Percentiles rank a stretch among this genome's conserved stretches.
These are phyloP conservation scores for Melinopterus prodromus DNA, from an alignment of 2,888 invertebrate species.

Conservation along the genomic window DNA sequence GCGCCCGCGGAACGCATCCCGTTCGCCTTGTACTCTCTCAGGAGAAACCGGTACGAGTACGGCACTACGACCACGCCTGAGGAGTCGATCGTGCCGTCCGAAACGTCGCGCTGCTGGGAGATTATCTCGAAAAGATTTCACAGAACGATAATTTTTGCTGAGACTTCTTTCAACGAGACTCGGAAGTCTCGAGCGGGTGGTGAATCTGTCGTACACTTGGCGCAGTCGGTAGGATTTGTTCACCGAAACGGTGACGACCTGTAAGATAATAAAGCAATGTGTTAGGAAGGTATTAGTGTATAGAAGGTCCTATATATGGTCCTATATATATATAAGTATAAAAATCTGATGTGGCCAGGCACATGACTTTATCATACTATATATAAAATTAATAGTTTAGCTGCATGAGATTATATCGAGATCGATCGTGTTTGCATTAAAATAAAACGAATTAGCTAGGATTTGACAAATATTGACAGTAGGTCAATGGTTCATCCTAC, in stretches of 20 bases:
- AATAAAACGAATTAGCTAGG: too few relatives aligned
- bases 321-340: too few relatives aligned
- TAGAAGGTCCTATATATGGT: too few relatives aligned
- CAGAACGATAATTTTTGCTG: background rate
- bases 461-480: too few relatives aligned
- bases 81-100: conserved; percentile 16
- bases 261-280: background rate
- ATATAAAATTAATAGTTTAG: too few relatives aligned
- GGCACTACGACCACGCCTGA: conserved; percentile 40
- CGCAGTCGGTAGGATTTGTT: background rate
- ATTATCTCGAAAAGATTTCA: background rate
- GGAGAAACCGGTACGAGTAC: conserved; percentile 41
- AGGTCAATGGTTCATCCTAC: too few relatives aligned
- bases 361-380: too few relatives aligned
- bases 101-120: background rate
- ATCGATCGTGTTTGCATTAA: too few relatives aligned
- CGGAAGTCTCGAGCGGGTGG: background rate
- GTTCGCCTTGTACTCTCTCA: conserved; percentile 35
- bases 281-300: too few relatives aligned
- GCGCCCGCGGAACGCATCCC: conserved; percentile 50
- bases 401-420: too few relatives aligned
- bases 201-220: background rate
- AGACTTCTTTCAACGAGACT: background rate
- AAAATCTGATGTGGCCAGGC: too few relatives aligned
- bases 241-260: background rate